Evolutionary conservation across 1,140 invertebrate genomes (phyloP), one percentile per base, ranked within the genome.

Genomic region (Gryon sp.): DNA sequence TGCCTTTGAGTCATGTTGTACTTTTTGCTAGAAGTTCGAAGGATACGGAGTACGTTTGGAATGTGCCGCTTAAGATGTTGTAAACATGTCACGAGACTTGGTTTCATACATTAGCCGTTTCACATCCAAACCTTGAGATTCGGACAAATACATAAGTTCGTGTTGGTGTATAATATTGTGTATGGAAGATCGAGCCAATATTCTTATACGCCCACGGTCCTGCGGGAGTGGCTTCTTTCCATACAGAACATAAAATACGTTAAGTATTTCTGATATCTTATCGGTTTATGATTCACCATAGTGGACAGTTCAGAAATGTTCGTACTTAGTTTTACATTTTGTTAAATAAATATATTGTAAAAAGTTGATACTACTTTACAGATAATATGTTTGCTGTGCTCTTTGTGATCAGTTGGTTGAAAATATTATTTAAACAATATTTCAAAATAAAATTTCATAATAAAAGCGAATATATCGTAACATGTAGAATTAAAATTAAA

Each of bases 11-110:
- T 75, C 65, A 20, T 48, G 43, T 48, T 68, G 70, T 74, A 68
- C 70, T 62, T 80, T 65, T 76, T 62, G 66, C 45, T 20, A 28
- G 57, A 34, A 36, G 41, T 24, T 53, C 46, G 60, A 63, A 65
- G 66, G 53, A 62, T 66, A 60, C 66, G 68, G 55, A 60, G 62
- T 78, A 50, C 63, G 36, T 78, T 75, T 69, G 69, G 76, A 73
- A 78, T 78, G 76, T 40, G 57, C 52, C 46, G 57, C 69, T 53
- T 65, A 43, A 52, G 65, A 22, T 60, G 69, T 74, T 74, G 59
- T 74, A 78, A 78, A 78, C 59, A 73, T 78, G 76, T 78, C 63
- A 69, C 12, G 63, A 69, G 63, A 43, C 22, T 73, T 50, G 30
- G 69, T 38, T 68, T 59, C 68, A 38, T 74, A 45, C 38, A 46